Conservation (phyloP, 2,797 vertebrate genomes). For the Triplophysa bombifrons region DNA sequence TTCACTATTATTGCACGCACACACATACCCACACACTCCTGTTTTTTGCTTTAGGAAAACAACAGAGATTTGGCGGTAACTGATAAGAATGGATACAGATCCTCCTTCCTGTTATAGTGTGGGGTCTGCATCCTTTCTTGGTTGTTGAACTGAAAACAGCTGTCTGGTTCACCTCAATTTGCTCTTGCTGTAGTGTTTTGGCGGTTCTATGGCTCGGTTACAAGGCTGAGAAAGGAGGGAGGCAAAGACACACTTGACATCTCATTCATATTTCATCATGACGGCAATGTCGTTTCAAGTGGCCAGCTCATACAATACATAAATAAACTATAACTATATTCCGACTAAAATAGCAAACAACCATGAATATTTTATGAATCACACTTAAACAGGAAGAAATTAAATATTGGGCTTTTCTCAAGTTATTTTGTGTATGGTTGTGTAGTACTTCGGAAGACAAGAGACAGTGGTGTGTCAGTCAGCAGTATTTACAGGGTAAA, state of each 20-base stretch:
- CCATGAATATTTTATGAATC: constrained; percentile 71
- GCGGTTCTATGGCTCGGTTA: constrained; percentile 8
- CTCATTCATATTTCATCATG: constrained; percentile 74
- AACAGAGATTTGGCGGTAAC: constrained; percentile 7
- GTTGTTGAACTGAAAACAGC: constrained; percentile 30
- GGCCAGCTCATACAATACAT: constrained; percentile 53
- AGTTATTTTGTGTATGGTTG: neutral
- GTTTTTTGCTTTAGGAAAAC: constrained; percentile 18
- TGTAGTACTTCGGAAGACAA: neutral
- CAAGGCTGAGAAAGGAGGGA: constrained; percentile 24
- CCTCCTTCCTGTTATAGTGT: constrained; percentile 36
- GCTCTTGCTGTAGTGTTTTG: constrained; percentile 4
- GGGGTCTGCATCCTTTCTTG: constrained; percentile 28
- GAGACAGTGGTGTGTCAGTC: neutral
- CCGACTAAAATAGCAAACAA: constrained; percentile 69
- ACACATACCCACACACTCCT: neutral
- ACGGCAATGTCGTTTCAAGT: constrained; percentile 62
- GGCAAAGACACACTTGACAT: constrained; percentile 56
- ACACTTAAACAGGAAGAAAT: constrained; percentile 63
- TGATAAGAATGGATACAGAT: constrained; percentile 37
- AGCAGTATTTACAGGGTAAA: neutral
- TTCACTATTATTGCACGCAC: constrained; percentile 3
- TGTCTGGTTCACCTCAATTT: constrained; percentile 21
- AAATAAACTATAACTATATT: constrained; percentile 71
- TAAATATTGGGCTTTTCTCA: constrained; percentile 1